Conservation (phyloP, 64 coral and sea anemone species). For the Stichodactyla helianthus region DNA sequence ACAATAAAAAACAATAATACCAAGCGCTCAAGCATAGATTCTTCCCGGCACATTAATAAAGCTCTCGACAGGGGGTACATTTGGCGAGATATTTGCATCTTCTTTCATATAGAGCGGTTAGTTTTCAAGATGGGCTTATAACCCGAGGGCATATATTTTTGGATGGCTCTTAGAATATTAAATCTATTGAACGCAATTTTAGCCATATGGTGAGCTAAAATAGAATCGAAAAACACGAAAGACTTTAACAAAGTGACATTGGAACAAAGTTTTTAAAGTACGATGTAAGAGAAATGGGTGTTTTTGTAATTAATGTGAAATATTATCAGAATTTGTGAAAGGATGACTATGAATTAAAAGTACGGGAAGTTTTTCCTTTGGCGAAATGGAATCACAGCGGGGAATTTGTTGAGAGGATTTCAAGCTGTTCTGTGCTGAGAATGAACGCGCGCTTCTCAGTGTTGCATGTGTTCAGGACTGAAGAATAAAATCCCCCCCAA, state of each 20-base stretch:
- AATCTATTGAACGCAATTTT: slow-evolving; percentile 13
- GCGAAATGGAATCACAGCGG: slow-evolving; percentile 16
- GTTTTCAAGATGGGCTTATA: neutral
- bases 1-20: slow-evolving; percentile 1
- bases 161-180: slow-evolving; percentile 15
- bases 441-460: neutral
- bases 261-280: neutral
- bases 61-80: slow-evolving; percentile 15
- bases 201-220: neutral
- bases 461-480: neutral
- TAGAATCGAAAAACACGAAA: neutral
- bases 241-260: neutral
- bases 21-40: neutral
- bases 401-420: slow-evolving; percentile 16
- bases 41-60: slow-evolving; percentile 17
- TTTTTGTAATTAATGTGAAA: slow-evolving; percentile 5
- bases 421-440: neutral
- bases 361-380: neutral
- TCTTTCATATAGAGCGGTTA: slow-evolving; percentile 2
- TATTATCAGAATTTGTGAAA: slow-evolving; percentile 29
- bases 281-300: neutral
- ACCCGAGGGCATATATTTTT: slow-evolving; percentile 15
- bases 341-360: neutral
- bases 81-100: slow-evolving; percentile 18
- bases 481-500: neutral